These are phyloP conservation scores for Bombus ignitus DNA, from an alignment of 1,140 invertebrate genomes.

Conservation along the genomic window DNA sequence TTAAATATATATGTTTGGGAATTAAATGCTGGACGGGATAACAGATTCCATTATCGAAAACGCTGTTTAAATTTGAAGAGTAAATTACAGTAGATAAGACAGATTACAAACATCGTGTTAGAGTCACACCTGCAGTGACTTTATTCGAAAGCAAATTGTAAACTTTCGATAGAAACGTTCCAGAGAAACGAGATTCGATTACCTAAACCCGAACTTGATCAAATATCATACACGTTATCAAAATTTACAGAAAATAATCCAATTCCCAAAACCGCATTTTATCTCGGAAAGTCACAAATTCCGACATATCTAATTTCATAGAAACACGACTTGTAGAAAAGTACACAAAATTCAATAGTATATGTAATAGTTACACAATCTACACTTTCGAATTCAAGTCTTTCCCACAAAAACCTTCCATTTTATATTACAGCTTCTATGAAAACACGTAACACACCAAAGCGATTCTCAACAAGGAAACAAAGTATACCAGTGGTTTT, in stretches of 20 bases:
- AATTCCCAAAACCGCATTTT: background rate
- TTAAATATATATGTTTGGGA: too few relatives aligned
- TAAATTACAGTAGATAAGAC: background rate
- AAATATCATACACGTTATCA: background rate
- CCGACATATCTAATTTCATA: too few relatives aligned
- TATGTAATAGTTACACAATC: background rate
- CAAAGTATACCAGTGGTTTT: conserved; percentile 1
- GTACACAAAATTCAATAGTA: background rate
- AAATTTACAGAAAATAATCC: background rate
- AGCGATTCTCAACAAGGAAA: background rate
- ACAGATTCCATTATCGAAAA: background rate
- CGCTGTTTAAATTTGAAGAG: background rate
- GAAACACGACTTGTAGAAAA: background rate
- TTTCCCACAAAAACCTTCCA: too few relatives aligned
- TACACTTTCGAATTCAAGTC: too few relatives aligned
- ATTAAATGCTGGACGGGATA: too few relatives aligned
- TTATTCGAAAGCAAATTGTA: background rate
- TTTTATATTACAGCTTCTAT: background rate
- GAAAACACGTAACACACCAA: background rate
- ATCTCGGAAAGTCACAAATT: background rate
- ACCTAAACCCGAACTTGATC: background rate
- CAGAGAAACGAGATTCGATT: background rate
- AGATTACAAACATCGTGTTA: background rate
- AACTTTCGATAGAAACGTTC: background rate
- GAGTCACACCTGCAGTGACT: background rate